Conservation (phyloP, 2,113 vertebrate species). For the Urocynchramus pylzowi region DNA sequence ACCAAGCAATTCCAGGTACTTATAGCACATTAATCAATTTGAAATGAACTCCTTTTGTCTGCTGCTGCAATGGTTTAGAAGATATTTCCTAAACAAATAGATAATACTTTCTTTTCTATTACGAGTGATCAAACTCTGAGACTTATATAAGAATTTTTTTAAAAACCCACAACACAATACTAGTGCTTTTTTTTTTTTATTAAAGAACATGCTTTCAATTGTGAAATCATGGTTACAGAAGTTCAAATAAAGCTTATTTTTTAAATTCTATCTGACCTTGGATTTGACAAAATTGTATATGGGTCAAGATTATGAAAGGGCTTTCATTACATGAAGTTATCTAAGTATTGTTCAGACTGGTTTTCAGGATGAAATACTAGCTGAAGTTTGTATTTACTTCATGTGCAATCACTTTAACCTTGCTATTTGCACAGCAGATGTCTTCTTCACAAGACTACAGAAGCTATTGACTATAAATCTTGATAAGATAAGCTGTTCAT, state of each 20-base stretch:
- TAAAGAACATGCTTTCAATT: constrained; percentile 54
- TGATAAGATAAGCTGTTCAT: constrained; percentile 75
- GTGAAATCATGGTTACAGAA: constrained; percentile 42
- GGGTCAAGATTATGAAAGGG: constrained; percentile 67
- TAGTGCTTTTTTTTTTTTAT: constrained; percentile 28
- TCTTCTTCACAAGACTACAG: constrained; percentile 72
- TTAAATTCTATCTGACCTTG: constrained; percentile 75
- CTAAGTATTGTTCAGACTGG: constrained; percentile 70
- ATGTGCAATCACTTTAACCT: constrained; percentile 76
- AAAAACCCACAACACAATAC: neutral
- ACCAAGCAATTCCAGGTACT: constrained; percentile 69
- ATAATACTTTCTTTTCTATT: constrained; percentile 56
- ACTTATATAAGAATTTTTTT: neutral
- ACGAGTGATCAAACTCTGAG: constrained; percentile 59
- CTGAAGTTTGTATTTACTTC: constrained; percentile 78
- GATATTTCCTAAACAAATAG: constrained; percentile 66
- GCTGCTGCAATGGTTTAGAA: constrained; percentile 58
- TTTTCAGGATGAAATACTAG: constrained; percentile 79
- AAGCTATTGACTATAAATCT: constrained; percentile 74
- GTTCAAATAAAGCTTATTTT: constrained; percentile 52
- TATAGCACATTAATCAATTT: constrained; percentile 68
- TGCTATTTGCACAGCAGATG: constrained; percentile 75
- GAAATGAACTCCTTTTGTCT: constrained; percentile 71
- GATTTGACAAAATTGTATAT: constrained; percentile 71
- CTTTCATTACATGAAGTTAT: constrained; percentile 76